Conservation (phyloP, 2,797 vertebrate species). For the Cephalopachus bancanus region DNA sequence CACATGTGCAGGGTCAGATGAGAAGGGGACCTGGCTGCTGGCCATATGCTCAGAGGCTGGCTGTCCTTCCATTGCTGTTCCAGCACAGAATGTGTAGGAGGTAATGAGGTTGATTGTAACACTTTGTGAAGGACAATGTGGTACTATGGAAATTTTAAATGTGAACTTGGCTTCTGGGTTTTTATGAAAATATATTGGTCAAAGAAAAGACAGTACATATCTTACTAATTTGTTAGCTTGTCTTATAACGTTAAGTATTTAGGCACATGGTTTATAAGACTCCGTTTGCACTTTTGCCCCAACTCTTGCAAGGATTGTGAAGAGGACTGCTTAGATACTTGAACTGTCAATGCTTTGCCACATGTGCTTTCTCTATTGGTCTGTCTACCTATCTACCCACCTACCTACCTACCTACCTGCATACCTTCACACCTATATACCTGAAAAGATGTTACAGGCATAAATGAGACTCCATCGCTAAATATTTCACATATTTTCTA, state of each 20-base stretch:
- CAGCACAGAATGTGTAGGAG: not conserved
- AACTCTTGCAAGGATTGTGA: not conserved
- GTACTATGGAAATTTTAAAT: not conserved
- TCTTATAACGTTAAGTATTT: not conserved
- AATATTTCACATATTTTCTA: slow-evolving; percentile 10
- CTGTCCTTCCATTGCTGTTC: not conserved
- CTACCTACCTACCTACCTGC: not conserved
- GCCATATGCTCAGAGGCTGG: not conserved
- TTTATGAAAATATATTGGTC: not conserved
- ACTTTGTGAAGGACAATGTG: too few relatives aligned
- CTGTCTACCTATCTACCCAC: not conserved
- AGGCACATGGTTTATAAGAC: not conserved
- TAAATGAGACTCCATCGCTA: not conserved
- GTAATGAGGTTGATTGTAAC: not conserved
- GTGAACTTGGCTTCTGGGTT: slow-evolving; percentile 21
- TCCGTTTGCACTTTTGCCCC: not conserved
- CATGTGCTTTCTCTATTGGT: not conserved
- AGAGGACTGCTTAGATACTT: not conserved
- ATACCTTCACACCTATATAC: not conserved
- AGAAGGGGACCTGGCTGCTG: not conserved
- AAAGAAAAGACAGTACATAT: not conserved
- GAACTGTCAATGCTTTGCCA: not conserved
- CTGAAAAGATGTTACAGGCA: not conserved
- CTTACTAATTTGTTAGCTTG: not conserved
- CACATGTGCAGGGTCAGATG: not conserved